These are phyloP conservation scores for Vanessa cardui DNA, from an alignment of 2,888 invertebrate species.

Conservation along the genomic window DNA sequence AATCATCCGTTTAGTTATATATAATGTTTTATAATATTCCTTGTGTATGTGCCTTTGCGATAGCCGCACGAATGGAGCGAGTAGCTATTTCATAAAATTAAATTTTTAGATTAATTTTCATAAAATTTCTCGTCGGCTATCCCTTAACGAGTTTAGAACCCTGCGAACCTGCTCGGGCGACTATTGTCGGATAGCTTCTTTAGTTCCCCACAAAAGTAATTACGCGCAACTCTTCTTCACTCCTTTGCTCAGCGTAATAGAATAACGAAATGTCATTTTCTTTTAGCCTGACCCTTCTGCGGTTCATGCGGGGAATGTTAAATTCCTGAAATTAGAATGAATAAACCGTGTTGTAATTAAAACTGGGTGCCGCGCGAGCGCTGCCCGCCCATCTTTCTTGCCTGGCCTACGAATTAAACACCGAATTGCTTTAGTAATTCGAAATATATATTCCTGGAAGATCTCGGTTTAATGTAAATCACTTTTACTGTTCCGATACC, in stretches of 20 bases:
- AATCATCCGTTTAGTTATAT: too few species aligned
- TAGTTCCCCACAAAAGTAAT: conserved; percentile 69
- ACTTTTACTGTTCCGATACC: conserved; percentile 78
- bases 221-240: conserved; percentile 68
- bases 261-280: conserved; percentile 83
- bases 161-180: conserved; percentile 31
- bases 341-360: conserved; percentile 81
- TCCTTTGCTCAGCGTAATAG: conserved; percentile 77
- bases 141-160: conserved; percentile 37
- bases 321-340: conserved; percentile 81
- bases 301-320: conserved; percentile 80
- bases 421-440: conserved; percentile 81
- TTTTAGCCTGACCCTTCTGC: conserved; percentile 80
- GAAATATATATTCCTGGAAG: conserved; percentile 77
- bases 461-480: conserved; percentile 78
- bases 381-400: conserved; percentile 79
- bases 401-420: conserved; percentile 81
- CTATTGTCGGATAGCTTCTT: conserved; percentile 39
- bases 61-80: neutral
- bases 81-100: neutral
- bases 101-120: conserved; percentile 27
- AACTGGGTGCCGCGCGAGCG: conserved; percentile 66
- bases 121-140: conserved; percentile 26
- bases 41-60: neutral
- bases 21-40: too few species aligned